phyloP scores from a whole-genome alignment of 2,888 invertebrate species.

The Andricus curvator region DNA sequence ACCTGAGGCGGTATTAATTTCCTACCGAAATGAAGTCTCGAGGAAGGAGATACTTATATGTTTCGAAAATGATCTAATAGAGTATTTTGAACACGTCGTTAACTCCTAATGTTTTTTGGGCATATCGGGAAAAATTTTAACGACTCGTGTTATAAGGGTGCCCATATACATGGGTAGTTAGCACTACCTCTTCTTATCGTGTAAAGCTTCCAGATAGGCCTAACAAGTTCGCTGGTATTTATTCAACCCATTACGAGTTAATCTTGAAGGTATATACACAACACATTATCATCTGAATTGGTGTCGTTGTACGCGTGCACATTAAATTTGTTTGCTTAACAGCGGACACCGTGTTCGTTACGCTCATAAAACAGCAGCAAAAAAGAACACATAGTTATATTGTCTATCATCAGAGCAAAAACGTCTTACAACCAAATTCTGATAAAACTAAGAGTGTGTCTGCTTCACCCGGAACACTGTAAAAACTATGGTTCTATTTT shows the following conservation, averaged over 20 bases:
- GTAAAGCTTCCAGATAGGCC: slow-evolving; percentile 59
- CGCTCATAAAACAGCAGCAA: slow-evolving; percentile 54
- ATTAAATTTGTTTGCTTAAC: slow-evolving; percentile 65
- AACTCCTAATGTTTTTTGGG: background rate
- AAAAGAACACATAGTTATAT: slow-evolving; percentile 31
- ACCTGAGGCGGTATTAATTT: slow-evolving; percentile 25
- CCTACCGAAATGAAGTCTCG: background rate
- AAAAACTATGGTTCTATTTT: too few species aligned
- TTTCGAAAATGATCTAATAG: background rate
- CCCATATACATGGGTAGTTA: slow-evolving; percentile 61
- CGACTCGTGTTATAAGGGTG: slow-evolving; percentile 45
- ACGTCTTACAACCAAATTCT: background rate
- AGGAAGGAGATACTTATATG: background rate
- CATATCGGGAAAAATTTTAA: slow-evolving; percentile 20
- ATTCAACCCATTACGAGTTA: slow-evolving; percentile 66
- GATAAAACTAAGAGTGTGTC: too few species aligned
- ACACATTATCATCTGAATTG: slow-evolving; percentile 71
- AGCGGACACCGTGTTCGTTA: slow-evolving; percentile 54
- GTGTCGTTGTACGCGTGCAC: slow-evolving; percentile 62
- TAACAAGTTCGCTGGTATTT: slow-evolving; percentile 65
- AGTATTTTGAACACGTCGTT: background rate
- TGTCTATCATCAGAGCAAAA: background rate
- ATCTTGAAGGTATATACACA: slow-evolving; percentile 62
- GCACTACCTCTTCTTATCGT: slow-evolving; percentile 60
- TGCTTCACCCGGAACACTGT: too few species aligned